Evolutionary conservation across 2,797 vertebrate genomes (phyloP), one percentile per base, ranked within the genome.

Genomic region (Allobates femoralis): DNA sequence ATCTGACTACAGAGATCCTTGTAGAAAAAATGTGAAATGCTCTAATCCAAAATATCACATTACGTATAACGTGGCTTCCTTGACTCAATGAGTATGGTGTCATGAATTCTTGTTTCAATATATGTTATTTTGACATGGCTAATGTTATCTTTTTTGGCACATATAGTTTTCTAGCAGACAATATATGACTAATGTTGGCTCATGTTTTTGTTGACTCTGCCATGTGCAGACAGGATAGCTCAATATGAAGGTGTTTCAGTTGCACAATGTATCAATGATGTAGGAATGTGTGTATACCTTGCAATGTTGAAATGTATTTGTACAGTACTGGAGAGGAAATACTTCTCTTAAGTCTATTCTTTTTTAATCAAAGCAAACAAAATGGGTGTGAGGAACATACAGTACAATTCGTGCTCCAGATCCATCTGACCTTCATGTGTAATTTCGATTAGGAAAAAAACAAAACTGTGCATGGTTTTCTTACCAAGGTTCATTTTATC

Each of bases 281-380:
- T 21, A 79, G 69, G 78, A 75, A 86, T 58, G 41, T 74, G 30
- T 85, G 28, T 69, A 82, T 83, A 81, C 34, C 76, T 62, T 76
- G 86, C n/a, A 85, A 83, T 86, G 69, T 89, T 83, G 79, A 60
- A 88, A 90, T 90, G 89, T 86, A 83, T 90, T 90, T 85, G 83
- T 87, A 81, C 84, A 89, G 81, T 83, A 80, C 88, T 88, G 89
- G 83, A 84, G 88, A 90, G 78, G 86, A 90, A 91, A 89, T 85
- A 55, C 76, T 84, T 85, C 76, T 78, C 89, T 78, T 76, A 82
- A 89, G 1, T 79, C 85, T 86, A 51, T 82, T 89, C 82, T 88
- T 83, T 88, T 88, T 67, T 88, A 86, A 90, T 78, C 81, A 89
- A 88, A 85, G 71, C 85, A 90, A 90, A 89, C 78, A 91, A 85